These are phyloP conservation scores for Chelonoidis abingdonii DNA, from an alignment of 2,113 vertebrate species.

Conservation along the genomic window DNA sequence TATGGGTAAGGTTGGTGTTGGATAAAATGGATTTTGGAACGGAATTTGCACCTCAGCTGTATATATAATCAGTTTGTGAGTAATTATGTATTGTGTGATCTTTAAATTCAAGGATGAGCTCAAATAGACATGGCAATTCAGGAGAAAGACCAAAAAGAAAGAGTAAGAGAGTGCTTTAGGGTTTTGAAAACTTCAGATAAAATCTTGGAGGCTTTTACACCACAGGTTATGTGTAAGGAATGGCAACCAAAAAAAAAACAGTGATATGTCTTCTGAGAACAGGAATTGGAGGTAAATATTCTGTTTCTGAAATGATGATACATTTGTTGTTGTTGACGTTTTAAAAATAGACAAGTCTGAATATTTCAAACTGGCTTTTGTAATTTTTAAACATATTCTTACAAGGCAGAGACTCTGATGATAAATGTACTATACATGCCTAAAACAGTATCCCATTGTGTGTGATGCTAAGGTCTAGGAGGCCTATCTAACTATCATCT, in stretches of 20 bases:
- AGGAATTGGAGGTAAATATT: background rate
- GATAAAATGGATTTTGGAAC: constrained; percentile 22
- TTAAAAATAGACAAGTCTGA: background rate
- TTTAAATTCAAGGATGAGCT: background rate
- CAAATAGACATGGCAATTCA: background rate
- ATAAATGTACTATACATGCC: background rate
- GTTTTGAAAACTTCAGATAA: background rate
- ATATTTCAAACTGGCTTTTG: background rate
- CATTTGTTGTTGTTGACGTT: background rate
- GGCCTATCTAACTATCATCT: background rate
- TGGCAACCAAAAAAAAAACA: background rate
- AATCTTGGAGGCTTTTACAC: background rate
- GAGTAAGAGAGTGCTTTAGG: background rate
- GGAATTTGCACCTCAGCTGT: background rate
- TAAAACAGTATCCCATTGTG: background rate
- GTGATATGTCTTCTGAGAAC: background rate
- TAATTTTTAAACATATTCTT: background rate
- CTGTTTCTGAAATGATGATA: background rate
- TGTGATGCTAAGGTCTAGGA: background rate
- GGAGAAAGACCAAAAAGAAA: background rate
- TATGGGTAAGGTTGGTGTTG: background rate
- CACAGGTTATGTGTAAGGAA: background rate
- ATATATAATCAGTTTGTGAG: background rate
- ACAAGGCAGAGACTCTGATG: background rate
- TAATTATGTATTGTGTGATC: background rate